Evolutionary conservation across 2,797 vertebrate species (phyloP).

Genomic region (Coccyzus lansbergi): DNA sequence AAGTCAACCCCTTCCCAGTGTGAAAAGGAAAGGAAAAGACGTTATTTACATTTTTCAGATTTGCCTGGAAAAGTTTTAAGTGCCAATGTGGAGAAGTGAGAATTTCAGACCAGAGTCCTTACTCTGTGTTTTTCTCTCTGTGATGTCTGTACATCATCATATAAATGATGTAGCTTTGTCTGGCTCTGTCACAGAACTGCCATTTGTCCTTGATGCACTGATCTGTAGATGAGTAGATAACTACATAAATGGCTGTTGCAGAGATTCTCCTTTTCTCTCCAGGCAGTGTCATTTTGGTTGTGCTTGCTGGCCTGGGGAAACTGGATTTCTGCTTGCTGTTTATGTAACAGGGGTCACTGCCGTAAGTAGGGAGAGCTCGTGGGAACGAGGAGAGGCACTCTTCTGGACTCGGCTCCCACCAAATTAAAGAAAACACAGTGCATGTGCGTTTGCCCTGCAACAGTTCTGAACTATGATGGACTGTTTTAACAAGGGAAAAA

Average conservation of each 20-base stretch:
- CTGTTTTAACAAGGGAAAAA: constrained; percentile 60
- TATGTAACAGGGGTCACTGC: constrained; percentile 73
- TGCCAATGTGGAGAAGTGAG: neutral
- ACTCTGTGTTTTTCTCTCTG: neutral
- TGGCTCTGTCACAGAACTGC: neutral
- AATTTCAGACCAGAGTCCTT: neutral
- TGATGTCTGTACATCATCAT: neutral
- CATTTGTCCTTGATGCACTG: neutral
- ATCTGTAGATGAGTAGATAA: neutral
- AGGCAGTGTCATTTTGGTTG: neutral
- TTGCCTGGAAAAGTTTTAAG: neutral
- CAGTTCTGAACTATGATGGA: constrained; percentile 51
- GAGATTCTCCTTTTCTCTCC: neutral
- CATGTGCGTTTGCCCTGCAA: constrained; percentile 63
- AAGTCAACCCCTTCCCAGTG: neutral
- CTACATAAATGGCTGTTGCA: neutral
- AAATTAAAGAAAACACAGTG: constrained; percentile 71
- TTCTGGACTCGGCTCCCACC: constrained; percentile 68
- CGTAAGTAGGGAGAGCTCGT: constrained; percentile 72
- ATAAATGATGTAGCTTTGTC: neutral
- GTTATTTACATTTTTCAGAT: neutral
- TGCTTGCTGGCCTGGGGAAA: constrained; percentile 2
- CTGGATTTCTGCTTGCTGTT: constrained; percentile 62
- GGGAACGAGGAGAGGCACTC: constrained; percentile 70
- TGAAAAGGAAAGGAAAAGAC: neutral